A percentile compares a stretch with the other conserved stretches of the same genome.
These are phyloP conservation scores for Eupleurogrammus muticus DNA, from an alignment of 2,797 vertebrate species.

Conservation along the genomic window DNA sequence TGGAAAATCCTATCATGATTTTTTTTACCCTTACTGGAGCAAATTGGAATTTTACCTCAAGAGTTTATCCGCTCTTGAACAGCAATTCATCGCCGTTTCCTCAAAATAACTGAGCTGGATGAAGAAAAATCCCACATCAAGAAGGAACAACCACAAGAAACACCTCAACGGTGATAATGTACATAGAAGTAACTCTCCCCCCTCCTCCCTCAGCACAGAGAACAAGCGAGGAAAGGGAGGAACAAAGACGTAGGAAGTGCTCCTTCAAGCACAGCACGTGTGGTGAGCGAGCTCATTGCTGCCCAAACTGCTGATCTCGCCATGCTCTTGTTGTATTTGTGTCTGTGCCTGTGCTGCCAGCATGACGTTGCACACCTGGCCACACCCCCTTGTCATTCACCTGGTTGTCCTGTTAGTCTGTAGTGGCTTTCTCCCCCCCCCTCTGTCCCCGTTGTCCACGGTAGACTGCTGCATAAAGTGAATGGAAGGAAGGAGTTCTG, in stretches of 20 bases:
- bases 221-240: constrained; percentile 35
- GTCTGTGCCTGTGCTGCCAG: constrained; percentile 75
- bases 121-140: constrained; percentile 18
- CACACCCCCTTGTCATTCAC: constrained; percentile 38
- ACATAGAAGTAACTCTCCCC: constrained; percentile 57
- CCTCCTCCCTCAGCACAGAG: constrained; percentile 29
- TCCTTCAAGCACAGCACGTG: constrained; percentile 36
- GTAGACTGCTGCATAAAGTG: constrained; percentile 18
- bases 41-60: constrained; percentile 46
- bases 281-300: constrained; percentile 42
- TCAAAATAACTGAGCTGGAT: constrained; percentile 27
- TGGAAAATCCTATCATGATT: constrained; percentile 19
- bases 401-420: constrained; percentile 56
- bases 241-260: constrained; percentile 47
- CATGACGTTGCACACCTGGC: constrained; percentile 75
- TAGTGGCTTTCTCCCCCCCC: constrained; percentile 29
- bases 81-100: constrained; percentile 32
- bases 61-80: constrained; percentile 33
- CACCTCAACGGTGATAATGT: constrained; percentile 40
- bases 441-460: constrained; percentile 11
- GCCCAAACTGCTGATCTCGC: constrained; percentile 48
- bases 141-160: constrained; percentile 41
- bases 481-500: constrained; percentile 19
- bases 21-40: constrained; percentile 33
- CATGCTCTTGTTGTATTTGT: constrained; percentile 62